Base-by-base conservation (phyloP, 1,140 invertebrate genomes). In the Aplysia californica region DNA sequence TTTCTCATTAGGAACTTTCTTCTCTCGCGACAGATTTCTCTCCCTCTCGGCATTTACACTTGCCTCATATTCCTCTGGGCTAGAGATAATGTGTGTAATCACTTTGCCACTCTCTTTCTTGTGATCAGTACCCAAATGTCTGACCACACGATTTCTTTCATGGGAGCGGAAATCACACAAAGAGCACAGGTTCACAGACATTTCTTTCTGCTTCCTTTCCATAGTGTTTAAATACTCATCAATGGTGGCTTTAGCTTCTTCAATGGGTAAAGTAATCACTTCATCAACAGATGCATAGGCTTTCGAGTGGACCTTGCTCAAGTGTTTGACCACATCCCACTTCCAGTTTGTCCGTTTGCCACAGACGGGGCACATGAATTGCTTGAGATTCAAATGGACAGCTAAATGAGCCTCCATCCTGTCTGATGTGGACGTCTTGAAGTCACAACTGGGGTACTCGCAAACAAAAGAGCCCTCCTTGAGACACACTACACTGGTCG, bases 111-210 rank as follows among this genome's bases (percentile, higher is more conserved):
- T 93, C 88, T 97, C 95, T 50, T 93, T 93, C 71, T 93, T 92
- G 91, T 97, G 96, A 73, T 95, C 91, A 21, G 94, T 94, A 3
- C 79, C 79, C 74, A 98, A 97, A 88, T 98, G 97, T 90, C 98
- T 98, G 56, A 95, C 97, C 76, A 98, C 96, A 90, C 97, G 96
- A 96, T 96, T 97, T 78, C 95, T 92, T 21, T 75, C 61, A 3
- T 31, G 21, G 10, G 72, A 75, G 29, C 55, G 64, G 39, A 75
- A 75, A 21, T 38, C 38, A 41, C 72, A 75, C 23, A 75, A 31
- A 33, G 72, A 75, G 23, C 72, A 75, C 20, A 39, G 50, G 35
- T 36, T 65, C 38, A 75, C 41, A 31, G 29, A 18, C 18, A 66
- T 36, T n/a, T 73, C 38, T n/a, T 20, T 23, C 0, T 23, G n/a